A percentile compares a stretch with the other conserved stretches of the same genome.
Conservation (phyloP, 2,888 invertebrate genomes). For the Lycocerus yunnanus region DNA sequence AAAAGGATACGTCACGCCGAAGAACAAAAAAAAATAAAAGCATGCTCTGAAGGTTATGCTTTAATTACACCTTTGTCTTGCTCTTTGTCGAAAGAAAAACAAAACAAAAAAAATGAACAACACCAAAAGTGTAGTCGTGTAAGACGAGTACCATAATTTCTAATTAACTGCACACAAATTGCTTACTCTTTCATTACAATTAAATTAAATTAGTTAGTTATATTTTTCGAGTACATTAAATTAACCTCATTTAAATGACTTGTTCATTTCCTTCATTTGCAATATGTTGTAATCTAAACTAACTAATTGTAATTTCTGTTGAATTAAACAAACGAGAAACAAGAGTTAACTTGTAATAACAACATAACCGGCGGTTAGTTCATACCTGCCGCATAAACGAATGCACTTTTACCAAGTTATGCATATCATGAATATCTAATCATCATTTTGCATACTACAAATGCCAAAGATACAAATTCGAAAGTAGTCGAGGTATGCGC, state of each 20-base stretch:
- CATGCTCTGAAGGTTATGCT: background rate
- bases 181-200: conserved; percentile 1
- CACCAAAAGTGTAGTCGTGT: background rate
- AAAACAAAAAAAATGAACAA: background rate
- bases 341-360: background rate
- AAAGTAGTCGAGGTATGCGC: background rate
- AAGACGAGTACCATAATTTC: background rate
- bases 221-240: conserved; percentile 18
- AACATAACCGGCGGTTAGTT: background rate
- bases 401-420: background rate
- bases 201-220: conserved; percentile 4
- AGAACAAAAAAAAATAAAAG: background rate
- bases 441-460: background rate
- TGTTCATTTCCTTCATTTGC: conserved; percentile 18
- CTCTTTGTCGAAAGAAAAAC: background rate
- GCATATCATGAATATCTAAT: background rate
- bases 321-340: background rate
- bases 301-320: background rate
- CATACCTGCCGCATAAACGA: background rate
- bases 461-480: background rate
- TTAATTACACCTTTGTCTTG: background rate
- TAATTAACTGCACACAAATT: background rate
- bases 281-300: conserved; percentile 4
- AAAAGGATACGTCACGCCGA: background rate
- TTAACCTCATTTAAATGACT: conserved; percentile 25